These are phyloP conservation scores for Puma concolor DNA, from an alignment of 2,113 vertebrate genomes.

Conservation along the genomic window DNA sequence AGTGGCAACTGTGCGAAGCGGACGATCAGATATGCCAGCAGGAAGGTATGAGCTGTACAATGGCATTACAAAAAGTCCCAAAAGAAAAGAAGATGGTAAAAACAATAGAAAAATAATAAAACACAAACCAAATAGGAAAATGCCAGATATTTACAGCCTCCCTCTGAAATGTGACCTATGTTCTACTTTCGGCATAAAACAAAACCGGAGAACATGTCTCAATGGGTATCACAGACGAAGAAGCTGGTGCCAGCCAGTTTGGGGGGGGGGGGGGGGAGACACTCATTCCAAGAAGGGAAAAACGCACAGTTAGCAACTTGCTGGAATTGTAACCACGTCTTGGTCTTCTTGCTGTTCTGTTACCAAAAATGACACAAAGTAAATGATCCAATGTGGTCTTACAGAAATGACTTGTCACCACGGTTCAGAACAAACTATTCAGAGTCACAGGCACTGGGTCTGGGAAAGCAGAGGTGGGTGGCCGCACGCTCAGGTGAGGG, in stretches of 20 bases:
- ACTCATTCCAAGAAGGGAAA: conserved; percentile 66
- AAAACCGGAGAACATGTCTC: conserved; percentile 58
- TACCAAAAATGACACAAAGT: conserved; percentile 74
- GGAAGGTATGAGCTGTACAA: conserved; percentile 64
- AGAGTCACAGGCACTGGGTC: conserved; percentile 76
- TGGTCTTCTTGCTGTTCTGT: conserved; percentile 71
- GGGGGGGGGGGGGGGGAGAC: neutral
- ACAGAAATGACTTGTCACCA: conserved; percentile 71
- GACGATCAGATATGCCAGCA: conserved; percentile 34
- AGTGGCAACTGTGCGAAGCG: conserved; percentile 67
- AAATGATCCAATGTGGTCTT: conserved; percentile 60
- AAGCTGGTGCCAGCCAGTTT: conserved; percentile 51
- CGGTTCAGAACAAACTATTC: conserved; percentile 69
- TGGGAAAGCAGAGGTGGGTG: conserved; percentile 74
- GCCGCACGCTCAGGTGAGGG: conserved; percentile 65
- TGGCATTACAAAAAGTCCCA: conserved; percentile 68
- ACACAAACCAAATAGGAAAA: conserved; percentile 73
- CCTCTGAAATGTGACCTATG: conserved; percentile 68
- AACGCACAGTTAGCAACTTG: conserved; percentile 71
- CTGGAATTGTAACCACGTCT: conserved; percentile 45
- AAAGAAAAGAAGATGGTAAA: conserved; percentile 66
- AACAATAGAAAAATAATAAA: conserved; percentile 71
- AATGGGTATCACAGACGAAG: conserved; percentile 33
- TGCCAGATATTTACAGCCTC: conserved; percentile 71
- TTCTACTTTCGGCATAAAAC: conserved; percentile 69